phyloP scores from a whole-genome alignment of 2,113 vertebrate species.

The Anas platyrhynchos region DNA sequence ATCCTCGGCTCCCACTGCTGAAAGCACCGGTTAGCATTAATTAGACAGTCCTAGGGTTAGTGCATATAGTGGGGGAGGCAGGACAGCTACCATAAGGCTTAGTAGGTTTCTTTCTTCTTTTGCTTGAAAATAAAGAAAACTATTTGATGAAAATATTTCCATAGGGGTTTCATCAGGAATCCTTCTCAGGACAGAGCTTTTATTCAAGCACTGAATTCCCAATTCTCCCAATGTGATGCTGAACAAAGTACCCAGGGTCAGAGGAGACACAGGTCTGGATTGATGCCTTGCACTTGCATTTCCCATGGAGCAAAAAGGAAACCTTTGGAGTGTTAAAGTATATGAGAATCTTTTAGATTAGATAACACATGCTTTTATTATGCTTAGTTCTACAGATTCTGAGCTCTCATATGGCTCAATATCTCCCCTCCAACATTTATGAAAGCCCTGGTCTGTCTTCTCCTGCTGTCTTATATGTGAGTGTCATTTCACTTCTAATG shows the following conservation, averaged over 20 bases:
- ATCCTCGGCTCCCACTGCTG: not conserved
- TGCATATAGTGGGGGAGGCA: not conserved
- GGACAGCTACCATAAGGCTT: not conserved
- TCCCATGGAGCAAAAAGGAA: not conserved
- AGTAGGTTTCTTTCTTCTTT: not conserved
- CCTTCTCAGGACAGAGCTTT: not conserved
- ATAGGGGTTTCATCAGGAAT: not conserved
- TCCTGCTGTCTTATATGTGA: not conserved
- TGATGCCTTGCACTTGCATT: not conserved
- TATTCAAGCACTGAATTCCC: not conserved
- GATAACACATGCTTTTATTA: not conserved
- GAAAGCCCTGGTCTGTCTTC: not conserved
- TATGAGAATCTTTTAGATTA: not conserved
- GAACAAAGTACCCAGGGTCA: fast-evolving
- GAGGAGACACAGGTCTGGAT: not conserved
- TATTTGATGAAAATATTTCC: not conserved
- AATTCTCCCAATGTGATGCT: not conserved
- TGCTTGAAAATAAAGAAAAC: not conserved
- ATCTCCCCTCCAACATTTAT: not conserved
- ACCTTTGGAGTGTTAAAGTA: not conserved
- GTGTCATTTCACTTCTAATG: not conserved
- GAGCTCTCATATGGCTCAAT: not conserved
- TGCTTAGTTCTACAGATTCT: not conserved
- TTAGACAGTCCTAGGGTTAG: not conserved
- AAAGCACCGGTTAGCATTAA: not conserved